Evolutionary conservation across 2,888 invertebrate species (phyloP).

Genomic region (Barypeithes pellucidus): DNA sequence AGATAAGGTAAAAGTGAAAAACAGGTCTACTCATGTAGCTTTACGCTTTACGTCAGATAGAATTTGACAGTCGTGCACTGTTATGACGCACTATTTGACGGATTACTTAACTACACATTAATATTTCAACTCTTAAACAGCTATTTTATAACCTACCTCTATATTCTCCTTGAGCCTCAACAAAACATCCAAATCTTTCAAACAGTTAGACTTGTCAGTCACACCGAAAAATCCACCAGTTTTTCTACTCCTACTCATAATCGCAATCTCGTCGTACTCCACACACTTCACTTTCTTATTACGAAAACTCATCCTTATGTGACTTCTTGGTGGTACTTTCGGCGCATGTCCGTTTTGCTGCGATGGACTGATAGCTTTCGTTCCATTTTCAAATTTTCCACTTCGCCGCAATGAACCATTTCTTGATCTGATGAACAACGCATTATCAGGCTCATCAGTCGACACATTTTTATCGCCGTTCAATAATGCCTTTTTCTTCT

Average conservation of each 20-base stretch:
- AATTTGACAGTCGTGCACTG: no score
- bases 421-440: constrained; percentile 41
- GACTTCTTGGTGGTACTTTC: constrained; percentile 69
- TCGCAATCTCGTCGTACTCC: constrained; percentile 59
- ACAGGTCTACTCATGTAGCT: no score
- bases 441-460: constrained; percentile 41
- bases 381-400: constrained; percentile 62
- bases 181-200: constrained; percentile 61
- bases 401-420: constrained; percentile 51
- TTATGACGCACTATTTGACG: no score
- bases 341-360: constrained; percentile 30
- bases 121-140: no score
- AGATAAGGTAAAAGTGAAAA: no score
- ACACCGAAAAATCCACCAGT: constrained; percentile 58
- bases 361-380: background rate
- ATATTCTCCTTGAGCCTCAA: constrained; percentile 29
- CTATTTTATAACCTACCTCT: constrained; percentile 43
- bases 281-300: constrained; percentile 58
- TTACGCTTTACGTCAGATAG: no score
- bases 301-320: constrained; percentile 74
- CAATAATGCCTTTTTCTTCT: constrained; percentile 52
- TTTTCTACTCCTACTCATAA: constrained; percentile 60
- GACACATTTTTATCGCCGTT: constrained; percentile 20
- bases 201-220: constrained; percentile 60
- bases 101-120: no score